Conservation (phyloP, 2,113 vertebrate species). For the Scophthalmus maximus region DNA sequence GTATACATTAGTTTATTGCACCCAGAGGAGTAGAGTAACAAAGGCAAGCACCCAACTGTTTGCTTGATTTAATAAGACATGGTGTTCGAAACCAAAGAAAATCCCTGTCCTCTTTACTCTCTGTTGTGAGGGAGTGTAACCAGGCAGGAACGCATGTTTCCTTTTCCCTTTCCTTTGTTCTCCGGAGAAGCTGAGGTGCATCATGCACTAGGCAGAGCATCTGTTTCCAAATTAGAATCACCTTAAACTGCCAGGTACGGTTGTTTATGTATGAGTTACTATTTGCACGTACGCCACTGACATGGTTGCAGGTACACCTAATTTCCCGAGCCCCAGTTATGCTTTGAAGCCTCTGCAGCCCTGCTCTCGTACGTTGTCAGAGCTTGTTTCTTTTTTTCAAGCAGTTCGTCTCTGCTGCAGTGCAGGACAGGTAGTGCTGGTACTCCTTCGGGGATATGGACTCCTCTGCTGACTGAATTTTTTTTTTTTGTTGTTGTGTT, state of each 20-base stretch:
- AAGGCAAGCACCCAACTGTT: background rate
- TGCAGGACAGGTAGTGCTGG: constrained; percentile 62
- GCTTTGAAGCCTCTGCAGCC: constrained; percentile 51
- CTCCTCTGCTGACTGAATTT: constrained; percentile 67
- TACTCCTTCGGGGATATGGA: constrained; percentile 59
- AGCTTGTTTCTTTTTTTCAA: constrained; percentile 42
- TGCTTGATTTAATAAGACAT: constrained; percentile 34
- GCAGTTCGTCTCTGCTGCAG: constrained; percentile 53
- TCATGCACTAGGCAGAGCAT: constrained; percentile 16
- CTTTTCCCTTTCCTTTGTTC: constrained; percentile 16
- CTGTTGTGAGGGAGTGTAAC: constrained; percentile 16
- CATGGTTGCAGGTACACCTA: constrained; percentile 34
- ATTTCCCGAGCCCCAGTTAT: constrained; percentile 39
- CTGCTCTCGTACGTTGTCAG: constrained; percentile 24
- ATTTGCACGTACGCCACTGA: constrained; percentile 19
- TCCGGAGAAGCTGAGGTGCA: constrained; percentile 9
- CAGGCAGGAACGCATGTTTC: background rate
- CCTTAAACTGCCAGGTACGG: constrained; percentile 49
- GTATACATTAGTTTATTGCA: constrained; percentile 15
- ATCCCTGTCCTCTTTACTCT: constrained; percentile 27
- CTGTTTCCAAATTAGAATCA: constrained; percentile 57
- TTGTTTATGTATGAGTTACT: constrained; percentile 48
- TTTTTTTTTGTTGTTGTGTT: constrained; percentile 20
- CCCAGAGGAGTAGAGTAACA: constrained; percentile 28
- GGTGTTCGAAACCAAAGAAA: constrained; percentile 29